Percentiles rank a stretch among this genome's conserved stretches.
Conservation (phyloP, 2,797 vertebrate genomes). For the Decapterus maruadsi region DNA sequence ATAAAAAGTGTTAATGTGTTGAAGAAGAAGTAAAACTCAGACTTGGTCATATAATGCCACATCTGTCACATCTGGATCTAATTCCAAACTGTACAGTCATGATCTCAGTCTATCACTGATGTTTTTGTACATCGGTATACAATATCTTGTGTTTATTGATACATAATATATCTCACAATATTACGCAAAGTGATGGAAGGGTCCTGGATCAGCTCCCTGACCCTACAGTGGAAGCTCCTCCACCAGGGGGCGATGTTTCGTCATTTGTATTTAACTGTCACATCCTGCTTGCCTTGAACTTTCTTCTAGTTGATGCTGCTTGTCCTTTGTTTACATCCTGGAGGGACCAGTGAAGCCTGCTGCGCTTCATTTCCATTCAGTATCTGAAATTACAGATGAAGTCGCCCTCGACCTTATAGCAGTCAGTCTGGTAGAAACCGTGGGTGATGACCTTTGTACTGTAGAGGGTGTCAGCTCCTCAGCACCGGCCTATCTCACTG, state of each 20-base stretch:
- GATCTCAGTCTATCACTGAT: too few species aligned
- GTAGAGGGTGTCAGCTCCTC: neutral
- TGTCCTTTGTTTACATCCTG: neutral
- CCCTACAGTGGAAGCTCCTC: neutral
- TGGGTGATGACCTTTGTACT: neutral
- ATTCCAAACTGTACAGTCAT: too few species aligned
- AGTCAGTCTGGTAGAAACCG: neutral
- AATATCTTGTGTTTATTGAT: too few species aligned
- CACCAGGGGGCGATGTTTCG: slow-evolving; percentile 4
- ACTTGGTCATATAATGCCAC: too few species aligned
- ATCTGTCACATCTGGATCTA: too few species aligned
- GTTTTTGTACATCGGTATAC: too few species aligned
- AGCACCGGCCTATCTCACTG: too few species aligned
- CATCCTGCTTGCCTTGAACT: neutral
- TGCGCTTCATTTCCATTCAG: neutral
- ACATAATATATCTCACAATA: too few species aligned
- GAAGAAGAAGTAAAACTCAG: too few species aligned
- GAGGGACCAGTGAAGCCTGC: neutral
- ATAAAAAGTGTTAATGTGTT: too few species aligned
- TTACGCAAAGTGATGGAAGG: too few species aligned
- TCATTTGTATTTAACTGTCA: neutral
- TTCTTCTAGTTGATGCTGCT: neutral
- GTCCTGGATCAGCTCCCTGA: too few species aligned
- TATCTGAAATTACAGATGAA: neutral
- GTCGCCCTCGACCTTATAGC: neutral